These are phyloP conservation scores for Dyspetes luteomarginatus DNA, from an alignment of 2,888 invertebrate species.

Conservation along the genomic window DNA sequence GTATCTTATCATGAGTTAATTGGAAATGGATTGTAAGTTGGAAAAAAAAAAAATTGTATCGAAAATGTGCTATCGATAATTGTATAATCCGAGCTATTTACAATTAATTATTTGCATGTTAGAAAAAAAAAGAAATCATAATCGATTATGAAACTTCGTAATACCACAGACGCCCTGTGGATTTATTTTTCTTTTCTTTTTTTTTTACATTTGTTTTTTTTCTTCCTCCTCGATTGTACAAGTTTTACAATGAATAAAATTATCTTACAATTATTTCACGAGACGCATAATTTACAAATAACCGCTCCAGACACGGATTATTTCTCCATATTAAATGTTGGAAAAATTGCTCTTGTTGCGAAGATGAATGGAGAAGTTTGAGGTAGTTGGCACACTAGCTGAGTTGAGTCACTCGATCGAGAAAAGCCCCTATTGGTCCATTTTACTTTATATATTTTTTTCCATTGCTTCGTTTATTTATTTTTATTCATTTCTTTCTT, in stretches of 20 bases:
- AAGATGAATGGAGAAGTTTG: slow-evolving; percentile 55
- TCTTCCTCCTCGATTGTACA: slow-evolving; percentile 51
- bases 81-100: no score
- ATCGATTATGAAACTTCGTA: no score
- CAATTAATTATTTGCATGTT: no score
- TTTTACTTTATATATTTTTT: slow-evolving; percentile 39
- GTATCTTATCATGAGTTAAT: no score
- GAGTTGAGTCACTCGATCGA: slow-evolving; percentile 60
- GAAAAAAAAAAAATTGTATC: no score
- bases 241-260: slow-evolving; percentile 56
- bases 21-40: no score
- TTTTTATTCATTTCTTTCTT: slow-evolving; percentile 15
- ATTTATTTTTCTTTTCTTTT: background rate
- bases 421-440: slow-evolving; percentile 62
- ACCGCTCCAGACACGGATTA: background rate
- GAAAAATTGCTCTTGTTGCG: slow-evolving; percentile 8
- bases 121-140: no score
- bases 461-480: background rate
- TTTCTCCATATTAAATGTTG: slow-evolving; percentile 7
- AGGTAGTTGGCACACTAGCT: slow-evolving; percentile 66
- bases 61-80: no score
- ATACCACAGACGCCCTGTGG: no score
- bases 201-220: background rate
- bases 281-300: slow-evolving; percentile 12
- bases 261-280: slow-evolving; percentile 52